Conservation (phyloP, 1,140 invertebrate genomes). For the Heliconius congener region DNA sequence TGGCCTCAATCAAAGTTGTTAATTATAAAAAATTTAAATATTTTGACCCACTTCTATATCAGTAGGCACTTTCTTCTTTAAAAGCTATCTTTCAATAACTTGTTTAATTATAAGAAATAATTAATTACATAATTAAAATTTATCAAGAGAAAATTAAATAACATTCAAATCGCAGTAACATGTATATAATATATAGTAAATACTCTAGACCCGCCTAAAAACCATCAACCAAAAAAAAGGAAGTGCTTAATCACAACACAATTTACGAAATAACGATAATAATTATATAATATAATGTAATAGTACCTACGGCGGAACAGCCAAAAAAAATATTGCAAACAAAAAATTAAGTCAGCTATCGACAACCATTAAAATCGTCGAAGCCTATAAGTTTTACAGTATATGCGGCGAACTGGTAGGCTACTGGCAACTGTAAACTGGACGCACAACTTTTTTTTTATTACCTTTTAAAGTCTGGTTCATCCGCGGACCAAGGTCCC, state of each 20-base stretch:
- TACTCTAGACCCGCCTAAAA: not conserved
- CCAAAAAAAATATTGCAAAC: not conserved
- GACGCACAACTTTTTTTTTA: slow-evolving; percentile 26
- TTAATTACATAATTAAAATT: too few relatives aligned
- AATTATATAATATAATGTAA: not conserved
- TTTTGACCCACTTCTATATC: too few relatives aligned
- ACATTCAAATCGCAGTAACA: too few relatives aligned
- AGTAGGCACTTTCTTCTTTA: too few relatives aligned
- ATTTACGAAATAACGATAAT: not conserved
- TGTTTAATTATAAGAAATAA: too few relatives aligned
- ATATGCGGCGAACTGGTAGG: not conserved
- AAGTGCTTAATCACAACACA: not conserved
- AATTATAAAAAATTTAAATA: too few relatives aligned
- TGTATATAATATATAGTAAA: not conserved
- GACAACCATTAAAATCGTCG: not conserved
- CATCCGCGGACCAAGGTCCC: slow-evolving; percentile 34
- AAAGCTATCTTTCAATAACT: too few relatives aligned
- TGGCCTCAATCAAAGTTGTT: too few relatives aligned
- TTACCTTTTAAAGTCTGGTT: slow-evolving; percentile 31
- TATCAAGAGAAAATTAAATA: too few relatives aligned
- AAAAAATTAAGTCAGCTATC: not conserved
- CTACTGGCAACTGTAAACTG: slow-evolving; percentile 23
- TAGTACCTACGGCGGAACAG: not conserved
- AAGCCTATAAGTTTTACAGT: not conserved
- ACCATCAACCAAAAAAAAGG: not conserved